A percentile compares a stretch with the other conserved stretches of the same genome.
Conservation (phyloP, 2,888 invertebrate genomes). For the Monopis laevigella region DNA sequence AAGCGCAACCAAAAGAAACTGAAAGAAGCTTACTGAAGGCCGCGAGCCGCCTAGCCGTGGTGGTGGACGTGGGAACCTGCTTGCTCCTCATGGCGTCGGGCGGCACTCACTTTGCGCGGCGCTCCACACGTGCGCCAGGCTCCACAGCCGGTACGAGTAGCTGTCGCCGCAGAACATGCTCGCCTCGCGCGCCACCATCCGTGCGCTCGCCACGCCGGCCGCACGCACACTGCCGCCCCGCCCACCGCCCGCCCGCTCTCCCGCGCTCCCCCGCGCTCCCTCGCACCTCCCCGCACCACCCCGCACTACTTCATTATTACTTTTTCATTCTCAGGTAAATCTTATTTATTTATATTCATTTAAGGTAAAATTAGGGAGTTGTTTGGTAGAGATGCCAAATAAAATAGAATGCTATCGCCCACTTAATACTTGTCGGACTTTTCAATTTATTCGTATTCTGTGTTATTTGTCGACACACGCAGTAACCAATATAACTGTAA, state of each 20-base stretch:
- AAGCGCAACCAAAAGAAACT: slow-evolving; percentile 55
- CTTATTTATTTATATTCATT: no score
- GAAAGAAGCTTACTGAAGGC: slow-evolving; percentile 65
- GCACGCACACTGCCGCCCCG: slow-evolving; percentile 31
- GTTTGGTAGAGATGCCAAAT: no score
- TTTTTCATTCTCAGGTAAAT: no score
- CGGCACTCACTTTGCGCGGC: slow-evolving; percentile 78
- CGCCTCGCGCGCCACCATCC: slow-evolving; percentile 85
- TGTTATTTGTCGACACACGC: no score
- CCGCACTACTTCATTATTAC: no score
- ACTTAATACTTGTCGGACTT: no score
- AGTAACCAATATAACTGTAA: no score
- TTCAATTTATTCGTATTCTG: no score
- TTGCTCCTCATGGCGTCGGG: slow-evolving; percentile 67
- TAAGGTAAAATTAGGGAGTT: no score
- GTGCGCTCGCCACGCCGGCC: slow-evolving; percentile 70
- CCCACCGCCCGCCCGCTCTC: slow-evolving; percentile 24
- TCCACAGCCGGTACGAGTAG: slow-evolving; percentile 81
- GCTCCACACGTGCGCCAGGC: slow-evolving; percentile 80
- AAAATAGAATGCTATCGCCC: no score
- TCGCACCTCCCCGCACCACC: slow-evolving; percentile 17
- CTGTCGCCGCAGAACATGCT: slow-evolving; percentile 78
- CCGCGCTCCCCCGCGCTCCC: slow-evolving; percentile 22
- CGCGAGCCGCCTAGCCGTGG: slow-evolving; percentile 64
- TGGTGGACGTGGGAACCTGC: slow-evolving; percentile 62